phyloP scores from a whole-genome alignment of 2,888 invertebrate genomes.

The Sericinus montela region DNA sequence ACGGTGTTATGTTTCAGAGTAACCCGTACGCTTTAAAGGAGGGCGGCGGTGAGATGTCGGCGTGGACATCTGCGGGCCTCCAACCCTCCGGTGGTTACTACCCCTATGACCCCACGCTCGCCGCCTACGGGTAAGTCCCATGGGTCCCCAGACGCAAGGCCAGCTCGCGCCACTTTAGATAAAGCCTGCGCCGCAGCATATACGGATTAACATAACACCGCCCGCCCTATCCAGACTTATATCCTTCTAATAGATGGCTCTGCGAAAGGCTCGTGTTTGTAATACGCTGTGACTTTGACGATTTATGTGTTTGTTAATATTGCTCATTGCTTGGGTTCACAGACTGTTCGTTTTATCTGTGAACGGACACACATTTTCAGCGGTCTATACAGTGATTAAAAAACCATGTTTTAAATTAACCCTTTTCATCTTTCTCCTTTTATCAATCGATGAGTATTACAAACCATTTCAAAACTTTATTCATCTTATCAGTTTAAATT shows the following conservation, averaged over 20 bases:
- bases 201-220: conserved; percentile 70
- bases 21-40: conserved; percentile 94
- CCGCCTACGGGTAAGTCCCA: conserved; percentile 93
- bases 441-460: no score
- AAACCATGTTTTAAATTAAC: no score
- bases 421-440: no score
- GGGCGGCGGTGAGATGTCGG: conserved; percentile 92
- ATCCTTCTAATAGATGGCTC: conserved; percentile 70
- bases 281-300: conserved; percentile 59
- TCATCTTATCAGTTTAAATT: no score
- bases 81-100: conserved; percentile 95
- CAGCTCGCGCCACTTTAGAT: conserved; percentile 63
- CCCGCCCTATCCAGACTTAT: conserved; percentile 67
- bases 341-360: conserved; percentile 33
- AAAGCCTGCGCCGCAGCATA: conserved; percentile 65
- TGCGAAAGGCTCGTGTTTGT: conserved; percentile 71
- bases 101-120: conserved; percentile 94
- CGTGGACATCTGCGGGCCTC: conserved; percentile 94
- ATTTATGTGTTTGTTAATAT: conserved; percentile 60
- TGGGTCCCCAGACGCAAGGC: conserved; percentile 53
- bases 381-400: no score
- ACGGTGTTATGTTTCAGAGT: conserved; percentile 82
- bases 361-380: conserved; percentile 39
- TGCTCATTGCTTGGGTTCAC: conserved; percentile 37
- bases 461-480: no score